A percentile compares a stretch with the other conserved stretches of the same genome.
Evolutionary conservation across 2,113 vertebrate genomes (phyloP).

Genomic region (Urocynchramus pylzowi): DNA sequence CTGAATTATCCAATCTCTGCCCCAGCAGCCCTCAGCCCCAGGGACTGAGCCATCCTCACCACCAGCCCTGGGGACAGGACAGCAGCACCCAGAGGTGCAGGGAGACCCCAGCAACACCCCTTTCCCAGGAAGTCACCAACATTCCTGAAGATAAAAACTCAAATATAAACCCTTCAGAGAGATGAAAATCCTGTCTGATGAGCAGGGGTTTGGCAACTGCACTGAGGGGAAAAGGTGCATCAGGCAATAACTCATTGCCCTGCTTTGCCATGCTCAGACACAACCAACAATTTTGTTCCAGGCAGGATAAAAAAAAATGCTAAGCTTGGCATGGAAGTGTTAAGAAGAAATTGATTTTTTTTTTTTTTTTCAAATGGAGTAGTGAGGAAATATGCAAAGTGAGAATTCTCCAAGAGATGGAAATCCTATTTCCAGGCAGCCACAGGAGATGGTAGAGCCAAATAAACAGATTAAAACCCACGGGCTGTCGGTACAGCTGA

Average conservation of each 20-base stretch:
- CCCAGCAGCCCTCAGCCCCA: accelerated
- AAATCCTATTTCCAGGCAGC: neutral
- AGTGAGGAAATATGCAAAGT: neutral
- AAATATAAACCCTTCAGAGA: neutral
- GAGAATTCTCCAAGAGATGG: neutral
- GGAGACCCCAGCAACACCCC: accelerated
- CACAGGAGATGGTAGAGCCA: neutral
- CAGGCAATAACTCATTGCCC: neutral
- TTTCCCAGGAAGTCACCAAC: neutral
- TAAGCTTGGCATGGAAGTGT: neutral
- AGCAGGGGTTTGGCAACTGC: neutral
- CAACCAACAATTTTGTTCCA: accelerated
- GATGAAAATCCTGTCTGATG: neutral
- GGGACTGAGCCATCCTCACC: neutral
- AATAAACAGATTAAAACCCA: neutral
- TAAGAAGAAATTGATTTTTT: neutral
- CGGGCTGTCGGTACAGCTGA: neutral
- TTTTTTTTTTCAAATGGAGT: neutral
- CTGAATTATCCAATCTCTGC: neutral
- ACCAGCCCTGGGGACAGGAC: neutral
- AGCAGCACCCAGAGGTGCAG: neutral
- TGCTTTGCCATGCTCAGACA: neutral
- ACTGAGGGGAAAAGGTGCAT: neutral
- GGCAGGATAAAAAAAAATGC: neutral
- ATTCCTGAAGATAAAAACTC: neutral